Base-by-base conservation (phyloP, 2,888 invertebrate genomes). In the Rotaria sp. region DNA sequence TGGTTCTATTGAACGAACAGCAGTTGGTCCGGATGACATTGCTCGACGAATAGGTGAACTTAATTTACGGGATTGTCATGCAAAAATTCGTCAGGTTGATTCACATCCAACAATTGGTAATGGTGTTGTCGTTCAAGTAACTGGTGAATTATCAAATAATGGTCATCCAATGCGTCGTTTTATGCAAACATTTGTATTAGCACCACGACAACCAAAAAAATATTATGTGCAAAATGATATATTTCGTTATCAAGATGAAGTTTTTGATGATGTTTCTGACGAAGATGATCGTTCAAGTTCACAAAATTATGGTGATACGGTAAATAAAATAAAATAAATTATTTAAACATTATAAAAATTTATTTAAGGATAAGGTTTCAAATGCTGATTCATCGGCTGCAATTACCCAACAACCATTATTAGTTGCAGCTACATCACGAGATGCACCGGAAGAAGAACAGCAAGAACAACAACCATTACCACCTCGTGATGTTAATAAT, bases 191-290 rank as follows among this genome's bases (percentile, higher is more conserved):
- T 96, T 98, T 92, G 97, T 98, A 87, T 92, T 98, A 91, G 97
- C 96, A 88, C 91, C 96, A 87, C 96, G 97, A 92, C 95, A 95
- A 87, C 96, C 97, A 87, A 97, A 96, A 93, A 96, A 96, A 92
- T 98, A 96, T 93, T 98, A 97, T 91, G 97, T 98, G 87, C 96
- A 96, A 92, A 98, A 98, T 92, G 97, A 98, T 92, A 97, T 98
- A 92, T 98, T 98, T 92, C 95, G 97, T 88, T 98, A 97, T 92
- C 97, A 97, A 93, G 96, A 94, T 90, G 93, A 94, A 89, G 93
- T 93, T 85, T 93, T 93, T 89, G 92, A 93, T 88, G 94, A 94
- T 59, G 55, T 35, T 8, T 86, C 86, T 11, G 86, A 86, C 38
- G 84, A 75, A 55, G 86, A 86, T 15, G 52, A 38, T 50, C 50